A percentile compares a stretch with the other conserved stretches of the same genome.
These are phyloP conservation scores for Nixonia krombeini DNA, from an alignment of 1,140 invertebrate genomes.

Conservation along the genomic window DNA sequence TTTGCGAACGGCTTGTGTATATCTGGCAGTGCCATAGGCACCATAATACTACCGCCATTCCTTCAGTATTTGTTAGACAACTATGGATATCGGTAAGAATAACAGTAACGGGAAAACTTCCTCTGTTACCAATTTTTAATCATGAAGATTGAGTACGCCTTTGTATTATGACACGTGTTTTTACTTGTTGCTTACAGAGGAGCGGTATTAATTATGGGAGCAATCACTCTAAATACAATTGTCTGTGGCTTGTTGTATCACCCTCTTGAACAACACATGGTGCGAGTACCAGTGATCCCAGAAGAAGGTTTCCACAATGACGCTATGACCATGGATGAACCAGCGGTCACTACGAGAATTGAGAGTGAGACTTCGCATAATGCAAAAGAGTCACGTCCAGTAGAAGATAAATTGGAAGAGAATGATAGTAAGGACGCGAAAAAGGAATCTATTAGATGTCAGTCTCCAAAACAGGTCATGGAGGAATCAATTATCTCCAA, in stretches of 20 bases:
- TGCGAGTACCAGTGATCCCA: slow-evolving; percentile 39
- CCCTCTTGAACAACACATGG: slow-evolving; percentile 84
- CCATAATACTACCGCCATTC: slow-evolving; percentile 80
- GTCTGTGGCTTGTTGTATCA: slow-evolving; percentile 85
- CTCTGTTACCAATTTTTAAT: too few species aligned
- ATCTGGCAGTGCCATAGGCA: slow-evolving; percentile 87
- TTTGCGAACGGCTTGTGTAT: slow-evolving; percentile 90
- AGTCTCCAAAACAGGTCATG: too few species aligned
- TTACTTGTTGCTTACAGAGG: slow-evolving; percentile 72
- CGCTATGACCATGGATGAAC: neutral
- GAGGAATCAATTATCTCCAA: too few species aligned
- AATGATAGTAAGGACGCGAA: too few species aligned
- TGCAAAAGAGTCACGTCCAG: too few species aligned
- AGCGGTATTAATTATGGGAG: slow-evolving; percentile 84
- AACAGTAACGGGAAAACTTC: too few species aligned
- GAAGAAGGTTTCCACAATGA: neutral
- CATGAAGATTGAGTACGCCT: too few species aligned
- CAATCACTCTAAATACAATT: slow-evolving; percentile 83
- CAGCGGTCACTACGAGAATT: neutral
- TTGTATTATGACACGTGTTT: neutral
- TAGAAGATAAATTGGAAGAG: too few species aligned
- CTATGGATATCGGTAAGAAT: too few species aligned
- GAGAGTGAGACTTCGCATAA: too few species aligned
- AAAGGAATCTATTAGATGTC: too few species aligned
- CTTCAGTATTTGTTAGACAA: too few species aligned